Conservation (phyloP, 2,797 vertebrate genomes). For the Hapalemur alaotrensis region DNA sequence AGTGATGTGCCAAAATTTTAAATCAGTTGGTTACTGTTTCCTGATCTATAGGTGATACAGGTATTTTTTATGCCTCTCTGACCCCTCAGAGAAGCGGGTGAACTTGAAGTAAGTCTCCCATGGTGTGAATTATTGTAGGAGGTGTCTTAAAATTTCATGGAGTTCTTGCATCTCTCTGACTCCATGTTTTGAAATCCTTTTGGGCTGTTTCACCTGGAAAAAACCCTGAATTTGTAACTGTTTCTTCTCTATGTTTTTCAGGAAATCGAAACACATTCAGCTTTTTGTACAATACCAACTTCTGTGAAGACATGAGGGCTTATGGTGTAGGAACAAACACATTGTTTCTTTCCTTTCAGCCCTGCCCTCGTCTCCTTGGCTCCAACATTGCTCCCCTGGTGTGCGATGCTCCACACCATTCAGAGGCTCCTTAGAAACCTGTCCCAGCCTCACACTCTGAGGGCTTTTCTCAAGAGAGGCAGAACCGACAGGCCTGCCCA, state of each 20-base stretch:
- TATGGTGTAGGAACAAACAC: accelerated
- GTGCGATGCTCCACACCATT: too few species aligned
- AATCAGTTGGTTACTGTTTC: neutral
- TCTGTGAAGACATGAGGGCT: neutral
- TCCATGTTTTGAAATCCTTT: neutral
- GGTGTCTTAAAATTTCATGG: neutral
- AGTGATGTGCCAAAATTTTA: neutral
- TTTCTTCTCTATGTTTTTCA: neutral
- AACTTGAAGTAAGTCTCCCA: neutral
- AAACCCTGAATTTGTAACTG: neutral
- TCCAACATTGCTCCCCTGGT: accelerated
- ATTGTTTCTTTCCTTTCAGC: accelerated
- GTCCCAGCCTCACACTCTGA: neutral
- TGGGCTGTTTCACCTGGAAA: neutral
- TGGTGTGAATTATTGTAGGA: neutral
- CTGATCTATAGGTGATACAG: neutral
- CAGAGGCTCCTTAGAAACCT: neutral
- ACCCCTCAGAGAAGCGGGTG: neutral
- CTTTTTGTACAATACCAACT: accelerated
- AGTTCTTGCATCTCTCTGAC: neutral
- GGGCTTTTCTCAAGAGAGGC: neutral
- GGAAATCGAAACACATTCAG: neutral
- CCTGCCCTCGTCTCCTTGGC: neutral
- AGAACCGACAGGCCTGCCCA: accelerated
- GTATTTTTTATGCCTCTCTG: neutral